Conservation (phyloP, 2,797 vertebrate species). For the Myoxocephalus aenaeus region DNA sequence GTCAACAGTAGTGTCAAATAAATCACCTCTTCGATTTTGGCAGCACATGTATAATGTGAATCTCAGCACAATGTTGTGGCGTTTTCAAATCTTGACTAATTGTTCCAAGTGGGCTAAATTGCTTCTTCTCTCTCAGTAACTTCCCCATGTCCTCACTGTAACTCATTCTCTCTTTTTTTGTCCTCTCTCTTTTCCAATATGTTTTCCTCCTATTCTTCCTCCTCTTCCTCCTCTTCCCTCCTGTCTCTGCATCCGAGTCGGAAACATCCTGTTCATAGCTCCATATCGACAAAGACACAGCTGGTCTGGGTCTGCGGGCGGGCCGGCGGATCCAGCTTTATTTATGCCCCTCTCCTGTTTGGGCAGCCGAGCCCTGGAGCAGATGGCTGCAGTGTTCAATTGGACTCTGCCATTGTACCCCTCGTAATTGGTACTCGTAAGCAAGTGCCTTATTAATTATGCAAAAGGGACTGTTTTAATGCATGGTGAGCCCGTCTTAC, state of each 20-base stretch:
- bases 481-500: slow-evolving; percentile 54
- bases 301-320: slow-evolving; percentile 72
- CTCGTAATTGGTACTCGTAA: slow-evolving; percentile 77
- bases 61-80: background rate
- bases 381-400: slow-evolving; percentile 75
- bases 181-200: slow-evolving; percentile 22
- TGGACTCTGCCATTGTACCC: slow-evolving; percentile 67
- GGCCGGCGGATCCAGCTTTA: slow-evolving; percentile 65
- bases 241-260: slow-evolving; percentile 52
- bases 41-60: background rate
- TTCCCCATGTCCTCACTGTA: slow-evolving; percentile 14
- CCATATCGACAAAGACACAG: slow-evolving; percentile 73
- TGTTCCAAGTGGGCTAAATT: slow-evolving; percentile 4
- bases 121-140: slow-evolving; percentile 1
- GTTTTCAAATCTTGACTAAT: slow-evolving; percentile 5
- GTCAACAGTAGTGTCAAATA: background rate
- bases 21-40: background rate
- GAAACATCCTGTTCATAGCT: slow-evolving; percentile 71
- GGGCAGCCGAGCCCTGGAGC: slow-evolving; percentile 59
- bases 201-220: slow-evolving; percentile 28
- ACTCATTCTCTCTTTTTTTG: slow-evolving; percentile 1
- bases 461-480: slow-evolving; percentile 74
- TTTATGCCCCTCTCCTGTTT: slow-evolving; percentile 67
- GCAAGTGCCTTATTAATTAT: slow-evolving; percentile 79
- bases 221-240: slow-evolving; percentile 44